Evolutionary conservation across 2,113 vertebrate species (phyloP).

Genomic region (Glaucomys volans): DNA sequence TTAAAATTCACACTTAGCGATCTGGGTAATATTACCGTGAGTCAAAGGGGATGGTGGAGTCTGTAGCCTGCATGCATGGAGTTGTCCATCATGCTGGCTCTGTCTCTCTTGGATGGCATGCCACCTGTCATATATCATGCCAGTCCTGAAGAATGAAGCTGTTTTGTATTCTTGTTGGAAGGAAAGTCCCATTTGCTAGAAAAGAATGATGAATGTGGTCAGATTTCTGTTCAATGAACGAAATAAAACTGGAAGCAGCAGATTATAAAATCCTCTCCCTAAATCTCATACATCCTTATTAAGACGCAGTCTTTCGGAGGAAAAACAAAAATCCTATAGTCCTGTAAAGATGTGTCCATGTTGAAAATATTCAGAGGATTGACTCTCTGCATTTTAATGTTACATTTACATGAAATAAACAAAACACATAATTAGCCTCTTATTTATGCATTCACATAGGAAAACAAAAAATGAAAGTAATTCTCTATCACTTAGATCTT

Average conservation of each 20-base stretch:
- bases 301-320: neutral
- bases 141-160: neutral
- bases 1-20: neutral
- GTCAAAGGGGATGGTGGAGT: neutral
- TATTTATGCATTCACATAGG: neutral
- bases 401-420: neutral
- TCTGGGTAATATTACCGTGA: neutral
- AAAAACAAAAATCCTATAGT: neutral
- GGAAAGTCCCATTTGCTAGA: neutral
- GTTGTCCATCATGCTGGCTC: neutral
- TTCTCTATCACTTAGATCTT: neutral
- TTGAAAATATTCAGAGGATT: constrained; percentile 21
- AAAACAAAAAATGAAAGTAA: neutral
- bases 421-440: neutral
- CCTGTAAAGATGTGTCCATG: neutral
- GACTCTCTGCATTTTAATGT: neutral
- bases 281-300: neutral
- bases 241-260: neutral
- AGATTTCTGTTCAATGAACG: neutral
- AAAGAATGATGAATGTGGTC: neutral
- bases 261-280: neutral
- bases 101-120: neutral
- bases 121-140: neutral
- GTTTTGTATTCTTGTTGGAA: neutral
- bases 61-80: too few species aligned